These are phyloP conservation scores for Temnothorax curvispinosus DNA, from an alignment of 1,140 invertebrate genomes.

Conservation along the genomic window DNA sequence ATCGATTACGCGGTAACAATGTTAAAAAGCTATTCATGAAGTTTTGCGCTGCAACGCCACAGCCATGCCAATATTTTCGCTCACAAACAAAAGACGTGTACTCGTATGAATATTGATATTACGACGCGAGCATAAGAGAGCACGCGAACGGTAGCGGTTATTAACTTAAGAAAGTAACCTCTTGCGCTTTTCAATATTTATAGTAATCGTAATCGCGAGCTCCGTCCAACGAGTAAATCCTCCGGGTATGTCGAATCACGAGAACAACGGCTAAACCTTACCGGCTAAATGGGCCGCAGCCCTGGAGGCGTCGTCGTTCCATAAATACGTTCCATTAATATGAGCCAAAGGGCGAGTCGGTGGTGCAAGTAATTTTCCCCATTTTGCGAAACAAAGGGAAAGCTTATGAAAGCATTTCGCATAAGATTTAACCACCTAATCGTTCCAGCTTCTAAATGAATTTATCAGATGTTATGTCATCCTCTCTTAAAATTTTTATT, in stretches of 20 bases:
- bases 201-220: conserved; percentile 41
- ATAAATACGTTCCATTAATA: conserved; percentile 29
- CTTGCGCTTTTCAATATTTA: conserved; percentile 53
- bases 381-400: conserved; percentile 13
- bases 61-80: conserved; percentile 35
- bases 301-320: background rate
- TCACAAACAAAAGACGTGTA: conserved; percentile 3
- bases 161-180: conserved; percentile 5
- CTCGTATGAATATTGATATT: conserved; percentile 46
- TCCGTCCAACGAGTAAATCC: background rate
- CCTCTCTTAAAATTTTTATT: background rate
- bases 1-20: conserved; percentile 44
- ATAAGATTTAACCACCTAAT: background rate
- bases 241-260: background rate
- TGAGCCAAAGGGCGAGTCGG: background rate
- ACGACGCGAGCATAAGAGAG: background rate
- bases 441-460: background rate
- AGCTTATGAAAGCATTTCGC: conserved; percentile 15
- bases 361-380: conserved; percentile 35
- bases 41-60: background rate
- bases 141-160: background rate
- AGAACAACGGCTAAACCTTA: background rate
- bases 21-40: conserved; percentile 54
- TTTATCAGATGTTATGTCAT: background rate
- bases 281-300: background rate